Base-by-base conservation (phyloP, 2,888 invertebrate genomes). In the Hirtodrosophila confusa region DNA sequence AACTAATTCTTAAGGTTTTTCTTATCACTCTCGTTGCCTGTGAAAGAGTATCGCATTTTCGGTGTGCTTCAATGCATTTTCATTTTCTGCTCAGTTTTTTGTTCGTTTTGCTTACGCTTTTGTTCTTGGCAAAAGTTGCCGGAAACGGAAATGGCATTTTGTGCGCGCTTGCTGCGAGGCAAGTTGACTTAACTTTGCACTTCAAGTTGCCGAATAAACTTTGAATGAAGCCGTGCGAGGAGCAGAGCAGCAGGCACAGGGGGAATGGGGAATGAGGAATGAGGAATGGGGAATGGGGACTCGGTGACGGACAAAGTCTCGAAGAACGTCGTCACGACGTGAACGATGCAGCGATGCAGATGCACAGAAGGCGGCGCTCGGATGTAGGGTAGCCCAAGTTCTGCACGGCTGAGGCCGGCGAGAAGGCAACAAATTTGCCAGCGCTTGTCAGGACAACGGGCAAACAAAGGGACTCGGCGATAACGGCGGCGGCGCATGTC, bases 81-180 rank as follows among this genome's bases (percentile, higher is more conserved):
- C n/a, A 6, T 9, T 48, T 51, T 27, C n/a, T 8, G 10, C 11
- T 0, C 11, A n/a, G 24, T 0, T 0, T 24, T 23, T 45, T 47
- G 55, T 45, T 7, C 17, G 45, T 57, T 64, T 60, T 41, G 29
- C 17, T 12, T 29, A 47, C 23, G 64, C 75, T 80, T 78, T 78
- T 75, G 75, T 73, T 78, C 70, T 80, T 53, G 67, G 64, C 54
- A 65, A 71, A 82, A 85, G 74, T 79, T 82, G 71, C 85, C 86
- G 84, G 84, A 86, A 86, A 80, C 80, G 87, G 84, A 86, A 85
- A 87, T 86, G 82, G 84, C 80, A 86, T 85, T 86, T 84, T 82
- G 80, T 83, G 83, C 50, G 53, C 64, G 53, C 61, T 56, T 50
- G 69, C 69, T 71, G 68, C 60, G 40, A 53, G 56, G 56, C 62